Base-by-base conservation (phyloP, 2,797 vertebrate genomes). In the Melanitta fusca region DNA sequence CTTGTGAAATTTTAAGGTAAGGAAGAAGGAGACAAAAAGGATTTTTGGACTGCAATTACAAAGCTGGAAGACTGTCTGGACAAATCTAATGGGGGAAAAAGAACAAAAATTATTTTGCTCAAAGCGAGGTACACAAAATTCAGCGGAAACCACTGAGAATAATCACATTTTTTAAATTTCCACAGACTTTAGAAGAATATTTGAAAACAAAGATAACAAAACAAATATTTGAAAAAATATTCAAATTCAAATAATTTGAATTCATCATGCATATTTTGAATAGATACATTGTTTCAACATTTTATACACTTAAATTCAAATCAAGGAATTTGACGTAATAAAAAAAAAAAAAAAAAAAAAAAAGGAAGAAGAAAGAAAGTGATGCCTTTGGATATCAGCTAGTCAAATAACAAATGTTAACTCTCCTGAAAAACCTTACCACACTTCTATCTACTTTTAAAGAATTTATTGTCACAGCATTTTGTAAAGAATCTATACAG, bases 331-430 rank as follows among this genome's bases (percentile, higher is more conserved):
- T 72, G 45, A 28, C 49, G 85, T 51, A 54, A 91, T 41, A 56
- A 56, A 15, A 53, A 36, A 36, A 91, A 64, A 56, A 56, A 15
- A 53, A 36, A 36, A 36, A 36, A 36, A 27, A 53, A 51, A 51
- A 25, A 45, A 75, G 41, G 14, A 28, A 47, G 20, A 47, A 47
- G 45, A 0, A 17, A 82, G 89, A 45, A 47, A 53, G 8, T 12
- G 4, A 19, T 68, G 43, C 60, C 85, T 95, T 96, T 82, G 86
- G 71, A 74, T 85, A 94, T 87, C 77, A 88, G n/a, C 38, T 81
- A 66, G 68, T 81, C 74, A 89, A 96, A 92, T 91, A 93, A 92
- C 74, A 89, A 81, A 62, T 64, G 95, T 92, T 92, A 92, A 53
- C 60, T 82, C 64, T 57, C 80, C 68, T 49, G 41, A 62, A 86